phyloP scores from a whole-genome alignment of 1,140 invertebrate genomes.

The Temnothorax longispinosus region DNA sequence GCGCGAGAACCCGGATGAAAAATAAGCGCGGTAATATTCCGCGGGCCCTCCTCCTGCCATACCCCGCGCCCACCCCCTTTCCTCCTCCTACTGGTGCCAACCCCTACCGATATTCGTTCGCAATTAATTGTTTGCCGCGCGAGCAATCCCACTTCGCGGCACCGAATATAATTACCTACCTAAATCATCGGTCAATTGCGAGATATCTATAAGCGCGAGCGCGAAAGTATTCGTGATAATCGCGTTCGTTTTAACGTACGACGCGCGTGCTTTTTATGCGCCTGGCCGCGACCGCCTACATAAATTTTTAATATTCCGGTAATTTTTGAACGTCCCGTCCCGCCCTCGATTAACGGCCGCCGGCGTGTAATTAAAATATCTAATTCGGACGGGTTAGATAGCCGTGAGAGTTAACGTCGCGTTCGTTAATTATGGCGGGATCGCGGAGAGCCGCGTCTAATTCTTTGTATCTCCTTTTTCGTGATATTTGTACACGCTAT shows the following conservation, averaged over 20 bases:
- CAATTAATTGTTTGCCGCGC: conserved; percentile 77
- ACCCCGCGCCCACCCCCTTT: background rate
- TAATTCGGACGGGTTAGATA: conserved; percentile 50
- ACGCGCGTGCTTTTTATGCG: conserved; percentile 45
- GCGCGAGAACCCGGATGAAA: conserved; percentile 71
- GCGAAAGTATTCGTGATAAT: conserved; percentile 60
- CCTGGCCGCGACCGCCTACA: conserved; percentile 9
- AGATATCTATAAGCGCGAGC: conserved; percentile 68
- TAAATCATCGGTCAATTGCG: conserved; percentile 76
- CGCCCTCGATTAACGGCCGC: conserved; percentile 43
- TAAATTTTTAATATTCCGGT: conserved; percentile 54
- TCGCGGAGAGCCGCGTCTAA: background rate
- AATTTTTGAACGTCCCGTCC: conserved; percentile 36
- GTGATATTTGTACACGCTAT: background rate
- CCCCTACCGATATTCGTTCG: conserved; percentile 71
- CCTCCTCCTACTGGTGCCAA: background rate
- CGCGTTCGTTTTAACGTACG: conserved; percentile 43
- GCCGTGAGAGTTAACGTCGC: conserved; percentile 33
- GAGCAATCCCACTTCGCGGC: conserved; percentile 77
- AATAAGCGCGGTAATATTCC: conserved; percentile 76
- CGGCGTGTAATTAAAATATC: conserved; percentile 55
- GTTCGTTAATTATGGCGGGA: conserved; percentile 18
- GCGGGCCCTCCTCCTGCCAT: conserved; percentile 53
- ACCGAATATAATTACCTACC: conserved; percentile 77
- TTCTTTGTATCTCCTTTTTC: background rate